These are phyloP conservation scores for Gobio gobio DNA, from an alignment of 2,113 vertebrate species.

Conservation along the genomic window DNA sequence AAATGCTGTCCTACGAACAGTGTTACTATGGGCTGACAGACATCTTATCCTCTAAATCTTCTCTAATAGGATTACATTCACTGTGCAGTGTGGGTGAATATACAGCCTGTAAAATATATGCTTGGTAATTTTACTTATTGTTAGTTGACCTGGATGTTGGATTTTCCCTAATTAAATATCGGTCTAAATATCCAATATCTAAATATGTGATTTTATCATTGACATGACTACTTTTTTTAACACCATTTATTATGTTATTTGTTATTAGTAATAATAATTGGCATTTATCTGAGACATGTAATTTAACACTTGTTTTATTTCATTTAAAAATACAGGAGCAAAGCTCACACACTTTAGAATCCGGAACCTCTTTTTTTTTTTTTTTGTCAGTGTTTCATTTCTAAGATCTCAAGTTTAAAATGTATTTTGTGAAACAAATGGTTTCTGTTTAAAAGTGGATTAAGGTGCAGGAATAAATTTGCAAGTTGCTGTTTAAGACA, in stretches of 20 bases:
- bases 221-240: neutral
- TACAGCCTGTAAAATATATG: neutral
- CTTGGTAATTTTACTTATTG: neutral
- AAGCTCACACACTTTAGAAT: neutral
- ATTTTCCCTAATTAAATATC: neutral
- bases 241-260: neutral
- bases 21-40: conserved; percentile 58
- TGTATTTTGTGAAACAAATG: neutral
- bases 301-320: neutral
- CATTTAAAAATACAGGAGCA: neutral
- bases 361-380: neutral
- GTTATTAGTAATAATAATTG: neutral
- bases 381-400: neutral
- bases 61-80: conserved; percentile 61
- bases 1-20: conserved; percentile 29
- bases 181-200: neutral
- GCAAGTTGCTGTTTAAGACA: neutral
- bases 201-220: neutral
- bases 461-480: neutral
- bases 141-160: neutral
- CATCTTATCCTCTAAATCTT: conserved; percentile 69
- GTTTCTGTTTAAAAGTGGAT: neutral
- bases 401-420: neutral
- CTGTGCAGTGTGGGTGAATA: conserved; percentile 16
- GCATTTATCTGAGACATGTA: neutral